Evolutionary conservation across 2,797 vertebrate genomes (phyloP), one percentile per base, ranked within the genome.

Genomic region (Schizopygopsis malacanthus): DNA sequence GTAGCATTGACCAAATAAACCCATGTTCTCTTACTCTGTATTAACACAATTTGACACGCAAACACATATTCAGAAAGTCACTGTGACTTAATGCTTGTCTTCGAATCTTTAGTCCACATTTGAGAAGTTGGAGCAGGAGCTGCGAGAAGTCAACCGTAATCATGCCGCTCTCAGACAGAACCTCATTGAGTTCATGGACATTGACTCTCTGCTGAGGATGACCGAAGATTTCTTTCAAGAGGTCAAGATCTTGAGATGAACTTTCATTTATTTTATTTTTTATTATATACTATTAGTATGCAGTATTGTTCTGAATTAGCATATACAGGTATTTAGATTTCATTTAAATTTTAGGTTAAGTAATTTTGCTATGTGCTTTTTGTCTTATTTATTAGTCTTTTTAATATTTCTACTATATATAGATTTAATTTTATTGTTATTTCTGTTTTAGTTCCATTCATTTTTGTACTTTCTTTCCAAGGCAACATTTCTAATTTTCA

Each of bases 101-200:
- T 69, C 9, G 52, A 81, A 71, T 37, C 8, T 78, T 20, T 81
- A 93, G 91, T 67, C 82, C 67, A 88, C 84, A 12, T 88, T 93
- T 85, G 88, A 90, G 81, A 91, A 88, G 20, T 70, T 93, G 78
- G 92, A 93, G 77, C 81, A 88, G 83, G 91, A 93, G 61, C 88
- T 92, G 82, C 91, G 89, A 76, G 92, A 93, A 88, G 91, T 92
- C 81, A 92, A 92, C 83, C 82, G 81, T 9, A 93, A 90, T 70
- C 70, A 89, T 37, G 87, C 91, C 25, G 75, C 88, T n/a, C 82
- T 92, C 56, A 88, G 87, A 70, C 87, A 87, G 76, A 91, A 92
- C 86, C 87, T 91, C 61, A 88, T 41, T 16, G 89, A 92, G 78
- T 86, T 91, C 65, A 88, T 83, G 83, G 92, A 92, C 86, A 89